A percentile compares a stretch with the other conserved stretches of the same genome.
Conservation (phyloP, 2,888 invertebrate species). For the Linyphia triangularis region DNA sequence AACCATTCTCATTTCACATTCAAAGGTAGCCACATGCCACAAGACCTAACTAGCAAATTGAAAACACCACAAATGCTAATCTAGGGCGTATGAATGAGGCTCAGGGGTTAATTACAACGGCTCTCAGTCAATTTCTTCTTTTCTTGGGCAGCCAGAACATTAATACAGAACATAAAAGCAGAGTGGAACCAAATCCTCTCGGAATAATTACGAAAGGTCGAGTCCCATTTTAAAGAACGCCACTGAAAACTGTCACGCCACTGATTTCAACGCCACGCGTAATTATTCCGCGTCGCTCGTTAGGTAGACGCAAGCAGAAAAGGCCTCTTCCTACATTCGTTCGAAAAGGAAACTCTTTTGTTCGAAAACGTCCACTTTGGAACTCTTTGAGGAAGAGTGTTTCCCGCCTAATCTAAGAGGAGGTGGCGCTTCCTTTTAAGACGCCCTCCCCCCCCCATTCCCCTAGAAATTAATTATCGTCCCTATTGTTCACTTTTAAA, state of each 20-base stretch:
- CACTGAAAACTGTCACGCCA: slow-evolving; percentile 4
- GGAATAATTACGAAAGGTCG: slow-evolving; percentile 63
- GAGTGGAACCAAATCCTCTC: slow-evolving; percentile 24
- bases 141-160: slow-evolving; percentile 4
- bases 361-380: slow-evolving; percentile 31
- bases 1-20: too few relatives aligned
- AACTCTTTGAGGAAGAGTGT: background rate
- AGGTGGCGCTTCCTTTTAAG: slow-evolving; percentile 16
- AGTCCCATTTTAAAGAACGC: slow-evolving; percentile 37
- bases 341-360: slow-evolving; percentile 44
- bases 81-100: slow-evolving; percentile 1
- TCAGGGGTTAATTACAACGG: too few relatives aligned
- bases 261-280: background rate
- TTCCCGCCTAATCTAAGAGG: background rate
- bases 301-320: slow-evolving; percentile 42
- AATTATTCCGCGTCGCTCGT: slow-evolving; percentile 46
- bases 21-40: too few relatives aligned
- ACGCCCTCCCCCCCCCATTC: background rate
- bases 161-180: slow-evolving; percentile 3
- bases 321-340: background rate
- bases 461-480: slow-evolving; percentile 35
- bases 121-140: slow-evolving; percentile 27
- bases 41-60: too few relatives aligned
- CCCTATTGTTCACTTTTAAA: background rate
- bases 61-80: background rate